These are phyloP conservation scores for Siphamia tubifer DNA, from an alignment of 2,113 vertebrate genomes.

Conservation along the genomic window DNA sequence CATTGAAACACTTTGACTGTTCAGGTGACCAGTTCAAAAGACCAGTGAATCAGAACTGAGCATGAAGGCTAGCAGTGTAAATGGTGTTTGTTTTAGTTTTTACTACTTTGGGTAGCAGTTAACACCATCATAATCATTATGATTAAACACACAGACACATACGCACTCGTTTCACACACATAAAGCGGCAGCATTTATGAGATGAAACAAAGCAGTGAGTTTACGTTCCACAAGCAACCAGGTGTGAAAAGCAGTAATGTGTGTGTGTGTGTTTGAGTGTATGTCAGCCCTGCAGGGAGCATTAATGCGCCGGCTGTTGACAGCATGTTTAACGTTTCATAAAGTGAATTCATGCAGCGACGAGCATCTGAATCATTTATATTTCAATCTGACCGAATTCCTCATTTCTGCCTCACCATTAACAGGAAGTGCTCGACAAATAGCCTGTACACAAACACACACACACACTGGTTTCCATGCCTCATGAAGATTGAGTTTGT, in stretches of 20 bases:
- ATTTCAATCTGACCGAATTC: not conserved
- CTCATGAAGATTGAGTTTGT: too few species aligned
- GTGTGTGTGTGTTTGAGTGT: not conserved
- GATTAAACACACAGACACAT: too few species aligned
- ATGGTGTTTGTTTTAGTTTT: too few species aligned
- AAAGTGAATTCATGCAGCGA: slow-evolving; percentile 12
- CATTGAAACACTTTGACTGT: too few species aligned
- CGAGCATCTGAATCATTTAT: slow-evolving; percentile 39
- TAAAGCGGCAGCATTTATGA: not conserved
- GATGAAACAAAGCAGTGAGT: not conserved
- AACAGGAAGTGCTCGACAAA: not conserved
- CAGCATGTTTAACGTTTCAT: slow-evolving; percentile 41
- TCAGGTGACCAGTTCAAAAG: too few species aligned
- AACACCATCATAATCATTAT: too few species aligned
- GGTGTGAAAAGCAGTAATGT: not conserved
- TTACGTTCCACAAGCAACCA: not conserved
- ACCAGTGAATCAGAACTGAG: too few species aligned
- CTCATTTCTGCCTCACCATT: not conserved
- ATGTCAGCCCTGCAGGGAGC: not conserved
- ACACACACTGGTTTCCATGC: too few species aligned
- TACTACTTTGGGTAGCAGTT: too few species aligned
- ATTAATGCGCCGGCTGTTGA: not conserved
- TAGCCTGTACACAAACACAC: not conserved
- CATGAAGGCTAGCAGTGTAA: too few species aligned
- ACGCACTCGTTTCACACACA: too few species aligned